phyloP scores from a whole-genome alignment of 2,113 vertebrate species.

The Eleginops maclovinus region DNA sequence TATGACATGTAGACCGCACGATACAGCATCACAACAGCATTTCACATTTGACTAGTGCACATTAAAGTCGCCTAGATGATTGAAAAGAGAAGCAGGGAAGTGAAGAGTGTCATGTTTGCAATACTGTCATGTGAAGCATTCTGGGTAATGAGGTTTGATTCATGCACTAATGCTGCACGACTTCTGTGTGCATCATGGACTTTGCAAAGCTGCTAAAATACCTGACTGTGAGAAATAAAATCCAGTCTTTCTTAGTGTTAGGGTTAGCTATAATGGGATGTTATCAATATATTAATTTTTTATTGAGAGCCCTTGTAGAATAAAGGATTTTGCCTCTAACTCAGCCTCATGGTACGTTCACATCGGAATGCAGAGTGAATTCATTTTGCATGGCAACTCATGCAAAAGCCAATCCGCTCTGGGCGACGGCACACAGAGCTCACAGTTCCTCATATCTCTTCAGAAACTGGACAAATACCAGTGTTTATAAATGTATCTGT shows the following conservation, averaged over 20 bases:
- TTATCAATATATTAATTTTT: neutral
- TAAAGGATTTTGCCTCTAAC: constrained; percentile 8
- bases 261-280: constrained; percentile 2
- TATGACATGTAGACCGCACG: constrained; percentile 47
- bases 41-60: constrained; percentile 50
- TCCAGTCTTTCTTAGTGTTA: neutral
- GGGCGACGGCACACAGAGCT: too few relatives aligned
- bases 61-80: constrained; percentile 23
- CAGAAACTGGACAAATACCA: too few relatives aligned
- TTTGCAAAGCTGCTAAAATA: neutral
- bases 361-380: too few relatives aligned
- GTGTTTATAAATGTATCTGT: too few relatives aligned
- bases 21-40: constrained; percentile 52
- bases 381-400: too few relatives aligned
- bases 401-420: too few relatives aligned
- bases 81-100: constrained; percentile 9
- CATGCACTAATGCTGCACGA: constrained; percentile 33
- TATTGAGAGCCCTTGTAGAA: constrained; percentile 32
- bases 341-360: neutral
- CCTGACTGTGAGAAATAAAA: neutral
- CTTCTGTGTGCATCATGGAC: constrained; percentile 7
- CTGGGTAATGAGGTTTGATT: constrained; percentile 10
- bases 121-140: neutral
- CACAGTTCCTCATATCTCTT: too few relatives aligned
- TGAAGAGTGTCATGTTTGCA: constrained; percentile 7